Conservation (phyloP, 2,888 invertebrate genomes). For the Stegana nigrithorax region DNA sequence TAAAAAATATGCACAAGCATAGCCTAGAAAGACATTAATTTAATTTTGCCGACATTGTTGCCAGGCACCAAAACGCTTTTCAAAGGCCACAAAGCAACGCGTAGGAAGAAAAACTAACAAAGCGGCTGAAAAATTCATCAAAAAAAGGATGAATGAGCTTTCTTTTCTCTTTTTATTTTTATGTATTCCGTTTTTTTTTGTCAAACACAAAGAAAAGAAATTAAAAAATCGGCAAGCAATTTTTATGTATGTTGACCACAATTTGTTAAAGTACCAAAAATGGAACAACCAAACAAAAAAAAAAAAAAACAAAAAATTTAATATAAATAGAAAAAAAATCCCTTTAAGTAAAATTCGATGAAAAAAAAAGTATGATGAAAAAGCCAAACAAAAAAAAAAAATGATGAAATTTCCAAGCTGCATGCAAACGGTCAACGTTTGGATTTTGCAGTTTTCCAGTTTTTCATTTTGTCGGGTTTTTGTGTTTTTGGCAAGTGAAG, state of each 20-base stretch:
- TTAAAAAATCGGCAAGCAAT: conserved; percentile 1
- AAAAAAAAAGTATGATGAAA: neutral
- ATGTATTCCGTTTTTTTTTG: neutral
- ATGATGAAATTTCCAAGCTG: neutral
- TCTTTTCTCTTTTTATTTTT: neutral
- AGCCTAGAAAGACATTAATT: neutral
- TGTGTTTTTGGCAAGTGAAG: neutral
- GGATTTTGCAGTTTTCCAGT: neutral
- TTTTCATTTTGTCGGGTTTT: too few relatives aligned
- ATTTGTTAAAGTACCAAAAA: conserved; percentile 5
- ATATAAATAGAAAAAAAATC: conserved; percentile 39
- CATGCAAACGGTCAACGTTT: too few relatives aligned
- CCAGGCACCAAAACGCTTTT: neutral
- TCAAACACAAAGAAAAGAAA: neutral
- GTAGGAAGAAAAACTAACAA: neutral
- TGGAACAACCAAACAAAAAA: neutral
- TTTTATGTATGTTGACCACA: conserved; percentile 1
- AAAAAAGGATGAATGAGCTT: neutral
- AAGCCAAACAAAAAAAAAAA: neutral
- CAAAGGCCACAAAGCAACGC: neutral
- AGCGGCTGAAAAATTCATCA: too few relatives aligned
- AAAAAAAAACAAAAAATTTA: neutral
- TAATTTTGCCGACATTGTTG: neutral
- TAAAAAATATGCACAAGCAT: too few relatives aligned
- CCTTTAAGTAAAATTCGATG: neutral